Percentiles rank a stretch among this genome's conserved stretches.
Conservation (phyloP, 2,888 invertebrate species). For the Parnassius orleans region DNA sequence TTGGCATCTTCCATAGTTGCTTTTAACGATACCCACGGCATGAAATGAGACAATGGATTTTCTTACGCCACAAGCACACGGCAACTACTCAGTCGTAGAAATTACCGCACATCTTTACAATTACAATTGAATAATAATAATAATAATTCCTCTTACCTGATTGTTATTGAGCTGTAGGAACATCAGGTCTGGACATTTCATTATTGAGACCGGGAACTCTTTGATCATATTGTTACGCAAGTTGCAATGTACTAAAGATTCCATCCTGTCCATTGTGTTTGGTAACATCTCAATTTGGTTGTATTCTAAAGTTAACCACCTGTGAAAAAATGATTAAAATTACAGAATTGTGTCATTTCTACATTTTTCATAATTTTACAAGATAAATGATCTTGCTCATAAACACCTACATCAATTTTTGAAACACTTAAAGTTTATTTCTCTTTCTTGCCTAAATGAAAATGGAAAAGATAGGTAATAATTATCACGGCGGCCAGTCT, state of each 20-base stretch:
- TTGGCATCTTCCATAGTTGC: too few species aligned
- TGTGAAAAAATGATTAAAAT: conserved; percentile 39
- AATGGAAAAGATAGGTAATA: too few species aligned
- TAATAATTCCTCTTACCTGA: conserved; percentile 43
- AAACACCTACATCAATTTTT: too few species aligned
- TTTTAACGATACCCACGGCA: too few species aligned
- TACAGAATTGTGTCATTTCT: not conserved
- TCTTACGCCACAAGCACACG: too few species aligned
- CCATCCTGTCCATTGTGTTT: conserved; percentile 69
- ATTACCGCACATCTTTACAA: too few species aligned
- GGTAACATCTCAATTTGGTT: conserved; percentile 81
- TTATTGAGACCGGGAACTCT: conserved; percentile 70
- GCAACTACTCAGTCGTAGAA: too few species aligned
- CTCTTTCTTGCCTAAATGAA: too few species aligned
- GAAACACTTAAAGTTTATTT: too few species aligned
- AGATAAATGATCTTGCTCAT: too few species aligned
- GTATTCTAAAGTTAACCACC: conserved; percentile 85
- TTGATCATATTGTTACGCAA: conserved; percentile 78
- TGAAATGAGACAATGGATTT: too few species aligned
- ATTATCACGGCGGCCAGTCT: too few species aligned
- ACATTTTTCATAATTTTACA: not conserved
- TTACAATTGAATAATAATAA: not conserved
- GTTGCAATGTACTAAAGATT: conserved; percentile 79
- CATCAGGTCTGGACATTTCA: conserved; percentile 70
- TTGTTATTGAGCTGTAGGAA: conserved; percentile 79